These are phyloP conservation scores for Harpalus rufipes DNA, from an alignment of 2,888 invertebrate species.

Conservation along the genomic window DNA sequence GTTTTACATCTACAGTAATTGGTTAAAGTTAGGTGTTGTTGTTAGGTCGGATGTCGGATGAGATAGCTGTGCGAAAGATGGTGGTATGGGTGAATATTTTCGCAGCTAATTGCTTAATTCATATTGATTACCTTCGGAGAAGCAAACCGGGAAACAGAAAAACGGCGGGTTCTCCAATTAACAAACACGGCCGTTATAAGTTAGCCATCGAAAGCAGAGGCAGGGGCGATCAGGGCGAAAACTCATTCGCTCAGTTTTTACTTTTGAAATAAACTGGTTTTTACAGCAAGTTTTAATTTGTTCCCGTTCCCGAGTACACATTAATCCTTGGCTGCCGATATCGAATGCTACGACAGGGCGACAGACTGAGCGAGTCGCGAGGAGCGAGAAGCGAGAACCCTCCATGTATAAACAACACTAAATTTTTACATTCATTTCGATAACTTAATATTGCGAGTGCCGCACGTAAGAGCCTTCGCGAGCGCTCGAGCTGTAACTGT, in stretches of 20 bases:
- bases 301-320: slow-evolving; percentile 61
- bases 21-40: background rate
- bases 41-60: background rate
- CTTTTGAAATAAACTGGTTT: slow-evolving; percentile 65
- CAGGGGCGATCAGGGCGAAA: slow-evolving; percentile 39
- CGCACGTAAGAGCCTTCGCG: slow-evolving; percentile 36
- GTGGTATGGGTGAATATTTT: slow-evolving; percentile 50
- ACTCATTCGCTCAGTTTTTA: slow-evolving; percentile 60
- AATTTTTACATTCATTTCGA: slow-evolving; percentile 75
- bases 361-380: slow-evolving; percentile 7
- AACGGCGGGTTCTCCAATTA: slow-evolving; percentile 60
- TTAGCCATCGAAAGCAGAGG: slow-evolving; percentile 44
- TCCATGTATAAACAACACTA: slow-evolving; percentile 74
- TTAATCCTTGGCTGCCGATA: slow-evolving; percentile 61
- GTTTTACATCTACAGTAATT: background rate
- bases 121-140: slow-evolving; percentile 57
- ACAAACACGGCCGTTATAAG: slow-evolving; percentile 61
- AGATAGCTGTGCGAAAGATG: background rate
- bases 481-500: slow-evolving; percentile 42
- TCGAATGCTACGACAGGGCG: slow-evolving; percentile 37
- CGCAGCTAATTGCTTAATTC: slow-evolving; percentile 62
- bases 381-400: slow-evolving; percentile 61
- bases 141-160: slow-evolving; percentile 42
- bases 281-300: slow-evolving; percentile 65
- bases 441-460: slow-evolving; percentile 64